These are phyloP conservation scores for Sebastes schlegelii DNA, from an alignment of 2,113 vertebrate species.

Conservation along the genomic window DNA sequence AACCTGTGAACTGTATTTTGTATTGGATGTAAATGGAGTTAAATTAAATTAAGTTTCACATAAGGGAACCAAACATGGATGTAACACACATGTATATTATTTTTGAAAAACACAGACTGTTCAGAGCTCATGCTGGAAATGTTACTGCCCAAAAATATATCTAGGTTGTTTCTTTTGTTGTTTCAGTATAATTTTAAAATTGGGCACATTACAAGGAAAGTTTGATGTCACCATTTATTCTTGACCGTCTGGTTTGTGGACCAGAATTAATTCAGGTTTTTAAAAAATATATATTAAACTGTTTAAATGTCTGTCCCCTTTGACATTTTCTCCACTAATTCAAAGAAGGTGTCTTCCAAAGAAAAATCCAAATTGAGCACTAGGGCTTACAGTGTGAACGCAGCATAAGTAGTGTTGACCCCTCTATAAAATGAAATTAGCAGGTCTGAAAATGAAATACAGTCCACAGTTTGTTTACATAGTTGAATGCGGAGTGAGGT, in stretches of 20 bases:
- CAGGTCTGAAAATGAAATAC: neutral
- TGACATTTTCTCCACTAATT: no score
- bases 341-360: no score
- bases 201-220: no score
- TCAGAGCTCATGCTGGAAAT: neutral
- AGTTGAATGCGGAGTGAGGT: neutral
- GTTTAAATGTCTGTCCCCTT: no score
- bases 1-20: neutral
- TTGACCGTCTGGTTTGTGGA: no score
- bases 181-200: no score
- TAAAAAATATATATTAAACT: no score
- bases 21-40: neutral
- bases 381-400: no score
- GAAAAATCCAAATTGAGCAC: no score
- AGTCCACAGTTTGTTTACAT: neutral
- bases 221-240: no score
- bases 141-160: neutral
- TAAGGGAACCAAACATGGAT: neutral
- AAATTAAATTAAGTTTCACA: neutral
- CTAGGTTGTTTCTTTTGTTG: neutral
- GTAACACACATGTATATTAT: neutral
- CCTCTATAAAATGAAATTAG: neutral
- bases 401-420: no score
- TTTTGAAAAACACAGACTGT: neutral
- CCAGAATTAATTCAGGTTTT: no score